A percentile compares a stretch with the other conserved stretches of the same genome.
Conservation (phyloP, 2,888 invertebrate genomes). For the Archips crataeganus region DNA sequence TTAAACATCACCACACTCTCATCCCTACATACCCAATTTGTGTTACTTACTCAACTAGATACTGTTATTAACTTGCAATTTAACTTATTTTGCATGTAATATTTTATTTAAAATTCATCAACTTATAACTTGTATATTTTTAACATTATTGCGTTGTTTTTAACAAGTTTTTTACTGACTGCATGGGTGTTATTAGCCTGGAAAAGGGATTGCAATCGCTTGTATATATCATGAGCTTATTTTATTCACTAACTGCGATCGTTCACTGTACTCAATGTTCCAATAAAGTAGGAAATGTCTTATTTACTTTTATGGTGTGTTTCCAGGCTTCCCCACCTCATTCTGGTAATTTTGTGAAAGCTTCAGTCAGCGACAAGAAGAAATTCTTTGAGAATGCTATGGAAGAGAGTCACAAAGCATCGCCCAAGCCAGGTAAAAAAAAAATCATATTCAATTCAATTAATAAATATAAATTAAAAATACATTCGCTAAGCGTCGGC, state of each 20-base stretch:
- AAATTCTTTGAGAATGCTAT: conserved; percentile 98
- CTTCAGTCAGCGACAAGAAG: conserved; percentile 96
- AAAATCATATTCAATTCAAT: conserved; percentile 7
- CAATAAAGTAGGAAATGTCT: not conserved
- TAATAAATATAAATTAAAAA: no score
- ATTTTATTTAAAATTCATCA: conserved; percentile 65
- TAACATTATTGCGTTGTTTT: conserved; percentile 59
- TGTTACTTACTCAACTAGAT: conserved; percentile 65
- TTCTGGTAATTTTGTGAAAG: conserved; percentile 91
- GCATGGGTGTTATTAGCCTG: conserved; percentile 80
- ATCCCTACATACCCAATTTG: conserved; percentile 71
- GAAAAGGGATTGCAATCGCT: conserved; percentile 74
- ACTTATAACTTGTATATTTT: conserved; percentile 51
- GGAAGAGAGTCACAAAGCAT: conserved; percentile 95
- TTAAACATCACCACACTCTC: conserved; percentile 69
- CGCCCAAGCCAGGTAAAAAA: conserved; percentile 91
- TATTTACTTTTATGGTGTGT: conserved; percentile 39
- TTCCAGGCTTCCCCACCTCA: conserved; percentile 88
- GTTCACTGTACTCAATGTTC: conserved; percentile 7
- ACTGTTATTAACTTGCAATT: conserved; percentile 77
- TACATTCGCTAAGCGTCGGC: no score
- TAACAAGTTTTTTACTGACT: conserved; percentile 66
- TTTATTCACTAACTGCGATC: conserved; percentile 63
- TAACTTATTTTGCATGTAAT: conserved; percentile 81
- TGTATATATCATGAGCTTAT: conserved; percentile 79